Evolutionary conservation across 2,888 invertebrate genomes (phyloP).

Genomic region (Pammene fasciana): DNA sequence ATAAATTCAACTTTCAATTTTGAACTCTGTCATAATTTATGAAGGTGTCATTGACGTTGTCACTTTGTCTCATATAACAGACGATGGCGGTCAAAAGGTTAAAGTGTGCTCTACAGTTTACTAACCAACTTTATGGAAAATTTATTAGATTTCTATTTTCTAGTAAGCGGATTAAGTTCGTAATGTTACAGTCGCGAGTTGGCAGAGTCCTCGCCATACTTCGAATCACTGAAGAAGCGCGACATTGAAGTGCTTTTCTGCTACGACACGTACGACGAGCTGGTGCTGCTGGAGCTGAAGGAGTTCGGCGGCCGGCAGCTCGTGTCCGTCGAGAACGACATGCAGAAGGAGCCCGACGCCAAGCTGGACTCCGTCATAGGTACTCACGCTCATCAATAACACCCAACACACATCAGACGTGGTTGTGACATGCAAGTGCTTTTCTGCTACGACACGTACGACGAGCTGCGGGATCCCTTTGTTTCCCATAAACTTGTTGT

Average conservation of each 20-base stretch:
- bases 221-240: conserved; percentile 94
- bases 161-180: too few species aligned
- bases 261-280: conserved; percentile 98
- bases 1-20: too few species aligned
- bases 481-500: too few species aligned
- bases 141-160: too few species aligned
- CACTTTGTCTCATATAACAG: too few species aligned
- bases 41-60: too few species aligned
- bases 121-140: too few species aligned
- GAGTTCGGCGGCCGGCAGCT: conserved; percentile 90
- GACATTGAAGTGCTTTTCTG: conserved; percentile 97
- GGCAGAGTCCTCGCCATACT: conserved; percentile 97
- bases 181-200: conserved; percentile 88
- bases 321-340: conserved; percentile 96
- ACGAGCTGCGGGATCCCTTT: too few species aligned
- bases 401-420: too few species aligned
- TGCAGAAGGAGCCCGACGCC: conserved; percentile 87
- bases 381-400: conserved; percentile 49
- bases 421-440: conserved; percentile 95
- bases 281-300: conserved; percentile 94
- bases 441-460: conserved; percentile 98
- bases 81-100: too few species aligned
- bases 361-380: conserved; percentile 85
- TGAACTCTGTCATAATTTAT: too few species aligned
- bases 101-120: too few species aligned